phyloP scores from a whole-genome alignment of 2,888 invertebrate species.

The Yponomeuta sedellus region DNA sequence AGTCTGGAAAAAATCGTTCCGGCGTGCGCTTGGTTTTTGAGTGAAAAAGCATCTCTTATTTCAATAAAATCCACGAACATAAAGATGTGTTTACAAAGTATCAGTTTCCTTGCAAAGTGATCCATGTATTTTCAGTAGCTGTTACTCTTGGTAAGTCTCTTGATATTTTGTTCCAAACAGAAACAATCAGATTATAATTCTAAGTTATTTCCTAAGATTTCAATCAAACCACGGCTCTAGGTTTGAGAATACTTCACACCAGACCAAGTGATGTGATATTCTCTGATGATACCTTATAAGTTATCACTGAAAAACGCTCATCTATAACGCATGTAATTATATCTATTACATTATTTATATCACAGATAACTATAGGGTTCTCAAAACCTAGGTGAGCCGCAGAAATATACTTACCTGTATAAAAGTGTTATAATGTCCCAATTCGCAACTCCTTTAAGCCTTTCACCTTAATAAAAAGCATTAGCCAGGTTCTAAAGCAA shows the following conservation, averaged over 20 bases:
- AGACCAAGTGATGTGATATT: neutral
- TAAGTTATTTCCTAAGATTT: neutral
- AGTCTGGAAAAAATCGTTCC: constrained; percentile 70
- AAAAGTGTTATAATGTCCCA: too few relatives aligned
- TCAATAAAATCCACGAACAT: too few relatives aligned
- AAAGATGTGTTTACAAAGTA: neutral
- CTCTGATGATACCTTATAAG: neutral
- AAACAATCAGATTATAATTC: neutral
- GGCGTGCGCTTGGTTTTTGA: constrained; percentile 53
- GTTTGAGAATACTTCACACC: neutral
- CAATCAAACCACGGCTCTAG: neutral
- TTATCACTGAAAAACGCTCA: neutral
- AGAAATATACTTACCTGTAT: neutral
- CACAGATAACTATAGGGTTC: neutral
- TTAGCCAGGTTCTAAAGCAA: neutral
- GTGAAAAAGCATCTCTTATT: neutral
- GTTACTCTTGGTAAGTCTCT: neutral
- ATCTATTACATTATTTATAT: neutral
- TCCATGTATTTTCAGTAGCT: neutral
- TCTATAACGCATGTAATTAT: neutral
- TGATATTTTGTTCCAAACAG: neutral
- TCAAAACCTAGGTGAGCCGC: neutral
- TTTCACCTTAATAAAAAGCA: neutral
- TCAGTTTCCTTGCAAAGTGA: neutral
- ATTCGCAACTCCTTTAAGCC: neutral